Evolutionary conservation across 2,888 invertebrate genomes (phyloP).

Genomic region (Drosophila pegasa): DNA sequence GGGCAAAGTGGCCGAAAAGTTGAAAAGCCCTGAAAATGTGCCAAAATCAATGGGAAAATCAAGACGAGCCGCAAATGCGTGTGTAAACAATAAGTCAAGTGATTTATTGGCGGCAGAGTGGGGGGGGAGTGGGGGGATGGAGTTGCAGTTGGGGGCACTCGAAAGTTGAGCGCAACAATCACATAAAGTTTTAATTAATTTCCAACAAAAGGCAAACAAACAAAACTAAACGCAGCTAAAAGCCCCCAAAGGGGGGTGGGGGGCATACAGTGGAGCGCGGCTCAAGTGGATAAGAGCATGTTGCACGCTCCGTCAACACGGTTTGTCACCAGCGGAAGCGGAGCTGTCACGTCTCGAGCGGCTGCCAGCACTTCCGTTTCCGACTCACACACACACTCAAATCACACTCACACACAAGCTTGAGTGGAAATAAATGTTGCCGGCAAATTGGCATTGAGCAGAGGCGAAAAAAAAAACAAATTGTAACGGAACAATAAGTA

Average conservation of each 20-base stretch:
- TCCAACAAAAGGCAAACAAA: conserved; percentile 68
- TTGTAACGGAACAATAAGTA: conserved; percentile 2
- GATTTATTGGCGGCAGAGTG: conserved; percentile 41
- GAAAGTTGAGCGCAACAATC: conserved; percentile 67
- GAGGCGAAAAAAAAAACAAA: not conserved
- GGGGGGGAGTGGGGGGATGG: not conserved
- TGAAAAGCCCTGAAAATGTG: conserved; percentile 20
- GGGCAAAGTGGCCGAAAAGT: conserved; percentile 3
- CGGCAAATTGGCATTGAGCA: conserved; percentile 66
- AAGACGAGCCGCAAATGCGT: conserved; percentile 32
- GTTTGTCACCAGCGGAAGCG: conserved; percentile 30
- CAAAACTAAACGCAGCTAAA: conserved; percentile 36
- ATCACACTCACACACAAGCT: conserved; percentile 16
- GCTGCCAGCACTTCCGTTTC: conserved; percentile 73
- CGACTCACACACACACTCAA: conserved; percentile 39
- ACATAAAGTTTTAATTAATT: conserved; percentile 78
- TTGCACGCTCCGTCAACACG: conserved; percentile 59
- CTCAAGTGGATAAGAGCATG: conserved; percentile 22
- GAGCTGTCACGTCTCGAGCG: conserved; percentile 42
- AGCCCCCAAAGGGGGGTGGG: conserved; percentile 30
- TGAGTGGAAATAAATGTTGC: conserved; percentile 28
- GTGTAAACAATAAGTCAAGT: conserved; percentile 41
- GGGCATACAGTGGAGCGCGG: conserved; percentile 42
- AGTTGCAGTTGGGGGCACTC: not conserved
- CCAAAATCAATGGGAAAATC: conserved; percentile 34